These are phyloP conservation scores for Clarias pachynema DNA, from an alignment of 2,797 vertebrate genomes.

Conservation along the genomic window DNA sequence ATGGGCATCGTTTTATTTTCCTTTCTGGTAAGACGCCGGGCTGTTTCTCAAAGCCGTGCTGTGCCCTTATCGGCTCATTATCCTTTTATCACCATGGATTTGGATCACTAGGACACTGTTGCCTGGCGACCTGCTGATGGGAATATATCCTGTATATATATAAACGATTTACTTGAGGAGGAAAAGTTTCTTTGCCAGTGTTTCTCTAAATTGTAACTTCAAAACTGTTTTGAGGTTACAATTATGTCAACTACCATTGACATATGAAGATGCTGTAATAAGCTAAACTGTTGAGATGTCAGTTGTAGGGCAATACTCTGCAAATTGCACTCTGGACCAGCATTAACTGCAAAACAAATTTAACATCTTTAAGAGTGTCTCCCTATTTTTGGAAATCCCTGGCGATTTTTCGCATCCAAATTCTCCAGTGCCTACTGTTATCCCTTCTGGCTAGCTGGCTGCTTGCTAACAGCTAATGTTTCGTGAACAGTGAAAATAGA, in stretches of 20 bases:
- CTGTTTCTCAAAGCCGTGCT: constrained; percentile 30
- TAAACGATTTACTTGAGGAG: constrained; percentile 42
- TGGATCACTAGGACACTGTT: constrained; percentile 82
- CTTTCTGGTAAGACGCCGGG: constrained; percentile 4
- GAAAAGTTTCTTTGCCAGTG: constrained; percentile 32
- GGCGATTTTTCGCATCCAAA: constrained; percentile 10
- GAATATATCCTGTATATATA: constrained; percentile 52
- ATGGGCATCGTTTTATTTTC: neutral
- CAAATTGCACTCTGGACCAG: neutral
- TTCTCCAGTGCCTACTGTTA: constrained; percentile 12
- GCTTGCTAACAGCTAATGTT: constrained; percentile 35
- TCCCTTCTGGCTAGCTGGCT: constrained; percentile 28
- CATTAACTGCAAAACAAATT: constrained; percentile 13
- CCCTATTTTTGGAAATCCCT: constrained; percentile 1
- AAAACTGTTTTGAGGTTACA: neutral
- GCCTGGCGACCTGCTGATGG: constrained; percentile 80
- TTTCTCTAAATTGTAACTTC: constrained; percentile 12
- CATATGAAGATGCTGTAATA: constrained; percentile 20
- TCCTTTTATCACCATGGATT: constrained; percentile 67
- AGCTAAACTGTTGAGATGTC: constrained; percentile 37
- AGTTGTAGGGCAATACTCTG: constrained; percentile 15
- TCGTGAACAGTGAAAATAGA: constrained; percentile 30
- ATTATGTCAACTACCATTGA: neutral
- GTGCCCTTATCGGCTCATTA: constrained; percentile 75
- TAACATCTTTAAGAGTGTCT: neutral